These are phyloP conservation scores for Cacajao melanocephalus DNA, from an alignment of 2,797 vertebrate species.

Conservation along the genomic window DNA sequence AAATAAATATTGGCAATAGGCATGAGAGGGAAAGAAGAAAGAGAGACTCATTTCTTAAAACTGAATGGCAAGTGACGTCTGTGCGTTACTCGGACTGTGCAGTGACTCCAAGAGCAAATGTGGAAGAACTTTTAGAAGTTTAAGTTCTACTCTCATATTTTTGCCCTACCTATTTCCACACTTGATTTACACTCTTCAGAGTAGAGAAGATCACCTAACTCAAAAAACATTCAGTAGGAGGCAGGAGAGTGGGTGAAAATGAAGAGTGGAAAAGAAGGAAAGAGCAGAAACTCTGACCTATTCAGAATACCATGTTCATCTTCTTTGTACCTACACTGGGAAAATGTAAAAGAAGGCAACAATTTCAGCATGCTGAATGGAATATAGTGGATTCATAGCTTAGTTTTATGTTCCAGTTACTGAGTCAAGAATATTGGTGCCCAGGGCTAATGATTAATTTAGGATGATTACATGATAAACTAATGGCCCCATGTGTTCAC, in stretches of 20 bases:
- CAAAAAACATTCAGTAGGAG: neutral
- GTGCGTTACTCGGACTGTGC: neutral
- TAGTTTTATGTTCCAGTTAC: neutral
- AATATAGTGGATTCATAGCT: neutral
- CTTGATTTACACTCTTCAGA: neutral
- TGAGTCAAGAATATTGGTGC: neutral
- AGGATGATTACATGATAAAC: neutral
- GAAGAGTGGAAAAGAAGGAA: neutral
- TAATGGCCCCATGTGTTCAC: neutral
- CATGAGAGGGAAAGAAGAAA: neutral
- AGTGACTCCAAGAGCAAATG: constrained; percentile 9
- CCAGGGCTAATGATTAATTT: neutral
- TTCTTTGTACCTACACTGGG: neutral
- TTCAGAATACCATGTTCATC: neutral
- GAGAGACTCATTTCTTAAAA: constrained; percentile 13
- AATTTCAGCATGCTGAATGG: neutral
- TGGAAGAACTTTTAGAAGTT: neutral
- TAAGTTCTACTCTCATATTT: neutral
- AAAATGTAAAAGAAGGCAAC: neutral
- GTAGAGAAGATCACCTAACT: neutral
- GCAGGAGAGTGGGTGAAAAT: neutral
- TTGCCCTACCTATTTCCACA: neutral
- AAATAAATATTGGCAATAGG: neutral
- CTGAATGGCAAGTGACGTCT: neutral
- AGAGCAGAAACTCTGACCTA: neutral